Base-by-base conservation (phyloP, 2,888 invertebrate species). In the Lysandra bellargus region DNA sequence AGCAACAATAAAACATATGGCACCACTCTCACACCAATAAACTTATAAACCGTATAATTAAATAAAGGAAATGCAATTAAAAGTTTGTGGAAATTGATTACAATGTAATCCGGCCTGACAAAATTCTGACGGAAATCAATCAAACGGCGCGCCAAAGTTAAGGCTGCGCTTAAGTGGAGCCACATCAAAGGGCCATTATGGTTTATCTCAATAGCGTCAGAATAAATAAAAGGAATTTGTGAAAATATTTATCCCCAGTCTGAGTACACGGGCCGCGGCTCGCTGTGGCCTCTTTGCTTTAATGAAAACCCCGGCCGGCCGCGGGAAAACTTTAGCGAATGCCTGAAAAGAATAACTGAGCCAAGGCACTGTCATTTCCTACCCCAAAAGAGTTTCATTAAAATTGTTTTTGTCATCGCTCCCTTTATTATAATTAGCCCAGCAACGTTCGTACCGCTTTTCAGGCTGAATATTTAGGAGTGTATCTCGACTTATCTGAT, bases 181-280 rank as follows among this genome's bases (percentile, higher is more conserved):
- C 93, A 92, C 94, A 94, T 94, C 93, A 93, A 93, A 93, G 92
- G 87, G 86, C 89, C 90, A 93, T 94, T 93, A 93, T 87, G 89
- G 91, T 91, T 91, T 91, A 93, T 93, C 91, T 93, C 89, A 90
- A 91, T 89, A 90, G 90, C 92, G 89, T 83, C 88, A 89, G 90
- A 92, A 92, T 92, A 93, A 93, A 93, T 93, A 93, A 90, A 82
- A 90, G 90, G 89, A 92, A 92, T 92, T 92, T 92, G 90, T 84
- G 90, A 86, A 89, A 93, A 92, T 91, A 92, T 92, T 92, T 91
- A 92, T 91, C 90, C 89, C 86, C 84, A 86, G 89, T 86, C 89
- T 87, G 87, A 86, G 86, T 85, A 87, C 85, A 85, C 84, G 86
- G 85, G 86, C 86, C 86, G 86, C 85, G 86, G 87, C 85, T 85